Conservation (phyloP, 2,113 vertebrate genomes). For the zebrafish (Danio rerio) region DNA sequence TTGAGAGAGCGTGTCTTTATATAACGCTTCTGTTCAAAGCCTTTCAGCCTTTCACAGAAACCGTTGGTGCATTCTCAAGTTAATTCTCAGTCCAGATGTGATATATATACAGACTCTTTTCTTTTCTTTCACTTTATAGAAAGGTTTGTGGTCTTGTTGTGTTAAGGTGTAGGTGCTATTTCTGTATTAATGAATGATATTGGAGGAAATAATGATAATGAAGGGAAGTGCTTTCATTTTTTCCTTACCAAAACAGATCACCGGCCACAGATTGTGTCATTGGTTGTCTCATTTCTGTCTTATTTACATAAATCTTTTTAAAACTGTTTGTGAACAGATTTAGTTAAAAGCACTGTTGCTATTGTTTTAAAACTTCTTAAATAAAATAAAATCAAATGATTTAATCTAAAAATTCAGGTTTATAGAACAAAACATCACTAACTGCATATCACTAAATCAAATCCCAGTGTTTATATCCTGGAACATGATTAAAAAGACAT, state of each 20-base stretch:
- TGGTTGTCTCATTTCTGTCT: background rate
- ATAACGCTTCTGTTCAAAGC: constrained; percentile 56
- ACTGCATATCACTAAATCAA: too few relatives aligned
- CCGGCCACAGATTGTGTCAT: background rate
- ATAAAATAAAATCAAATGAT: background rate
- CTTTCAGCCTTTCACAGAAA: constrained; percentile 45
- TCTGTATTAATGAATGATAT: background rate
- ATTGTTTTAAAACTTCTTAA: background rate
- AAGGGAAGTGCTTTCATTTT: too few relatives aligned
- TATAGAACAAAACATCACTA: too few relatives aligned
- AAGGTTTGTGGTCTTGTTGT: too few relatives aligned
- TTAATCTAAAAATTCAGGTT: too few relatives aligned
- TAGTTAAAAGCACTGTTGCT: background rate
- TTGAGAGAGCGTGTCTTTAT: constrained; percentile 55
- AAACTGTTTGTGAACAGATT: background rate
- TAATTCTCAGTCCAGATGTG: constrained; percentile 6
- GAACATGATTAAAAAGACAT: too few relatives aligned
- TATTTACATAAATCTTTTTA: background rate
- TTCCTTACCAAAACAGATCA: background rate
- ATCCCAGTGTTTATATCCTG: too few relatives aligned
- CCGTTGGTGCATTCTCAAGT: constrained; percentile 53
- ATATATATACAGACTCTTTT: background rate
- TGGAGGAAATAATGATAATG: background rate
- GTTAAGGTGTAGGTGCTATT: constrained; percentile 2
- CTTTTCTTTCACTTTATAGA: background rate